These are phyloP conservation scores for Petrocephalus zakoni DNA, from an alignment of 2,113 vertebrate genomes.

Conservation along the genomic window DNA sequence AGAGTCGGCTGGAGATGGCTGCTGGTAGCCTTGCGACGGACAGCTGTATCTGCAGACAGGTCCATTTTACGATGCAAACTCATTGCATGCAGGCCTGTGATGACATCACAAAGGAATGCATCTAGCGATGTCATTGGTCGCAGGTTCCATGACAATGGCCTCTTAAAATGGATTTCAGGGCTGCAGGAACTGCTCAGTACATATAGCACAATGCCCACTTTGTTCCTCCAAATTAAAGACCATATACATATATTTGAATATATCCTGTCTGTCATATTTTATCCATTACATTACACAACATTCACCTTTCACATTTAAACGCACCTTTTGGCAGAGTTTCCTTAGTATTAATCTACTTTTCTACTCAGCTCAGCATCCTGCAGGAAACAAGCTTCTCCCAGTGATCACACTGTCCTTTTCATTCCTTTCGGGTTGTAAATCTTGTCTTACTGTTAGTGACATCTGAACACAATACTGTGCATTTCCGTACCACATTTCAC, in stretches of 20 bases:
- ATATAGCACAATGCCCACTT: background rate
- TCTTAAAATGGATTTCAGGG: conserved; percentile 40
- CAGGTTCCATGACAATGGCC: conserved; percentile 43
- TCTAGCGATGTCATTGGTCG: conserved; percentile 58
- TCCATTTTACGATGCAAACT: conserved; percentile 44
- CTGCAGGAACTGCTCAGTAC: conserved; percentile 21
- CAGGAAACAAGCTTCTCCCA: background rate
- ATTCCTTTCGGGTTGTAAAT: background rate
- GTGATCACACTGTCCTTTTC: background rate
- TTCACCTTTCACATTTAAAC: background rate
- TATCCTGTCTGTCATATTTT: background rate
- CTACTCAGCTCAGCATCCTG: background rate
- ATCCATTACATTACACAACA: background rate
- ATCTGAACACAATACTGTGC: background rate
- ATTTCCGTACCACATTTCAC: background rate
- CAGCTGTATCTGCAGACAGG: conserved; percentile 36
- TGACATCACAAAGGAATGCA: conserved; percentile 61
- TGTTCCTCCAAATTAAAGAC: background rate
- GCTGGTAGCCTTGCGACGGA: conserved; percentile 22
- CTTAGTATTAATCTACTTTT: background rate
- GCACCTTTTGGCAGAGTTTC: background rate
- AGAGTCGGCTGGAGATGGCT: conserved; percentile 19
- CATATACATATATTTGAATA: background rate
- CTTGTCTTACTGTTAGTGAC: background rate
- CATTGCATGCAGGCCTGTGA: conserved; percentile 53